Conservation (phyloP, 2,113 vertebrate species). For the Rutilus rutilus region DNA sequence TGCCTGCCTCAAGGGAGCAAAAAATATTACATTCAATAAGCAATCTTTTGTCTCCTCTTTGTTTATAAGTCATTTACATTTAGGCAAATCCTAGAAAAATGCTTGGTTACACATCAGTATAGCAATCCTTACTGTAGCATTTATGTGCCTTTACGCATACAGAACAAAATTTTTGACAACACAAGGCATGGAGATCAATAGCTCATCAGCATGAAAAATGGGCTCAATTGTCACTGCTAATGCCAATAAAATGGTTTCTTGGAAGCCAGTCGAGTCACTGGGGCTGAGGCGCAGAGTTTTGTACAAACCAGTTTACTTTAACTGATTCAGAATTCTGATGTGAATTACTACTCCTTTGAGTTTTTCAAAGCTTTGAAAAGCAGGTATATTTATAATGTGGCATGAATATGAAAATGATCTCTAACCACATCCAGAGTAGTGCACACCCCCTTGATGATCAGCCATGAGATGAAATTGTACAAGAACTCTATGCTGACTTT, state of each 20-base stretch:
- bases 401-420: background rate
- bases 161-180: background rate
- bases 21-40: background rate
- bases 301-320: no score
- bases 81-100: background rate
- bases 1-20: background rate
- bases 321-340: no score
- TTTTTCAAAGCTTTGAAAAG: background rate
- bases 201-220: background rate
- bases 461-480: background rate
- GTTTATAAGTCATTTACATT: background rate
- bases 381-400: background rate
- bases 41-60: background rate
- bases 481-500: background rate
- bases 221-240: background rate
- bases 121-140: background rate
- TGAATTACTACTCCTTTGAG: background rate
- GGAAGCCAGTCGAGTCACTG: background rate
- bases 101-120: background rate
- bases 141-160: background rate
- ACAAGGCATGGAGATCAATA: background rate
- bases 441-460: background rate
- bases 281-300: background rate
- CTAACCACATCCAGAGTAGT: background rate
- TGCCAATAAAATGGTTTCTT: background rate